phyloP scores from a whole-genome alignment of 92 coral and sea anemone species.

The Porites lobata region DNA sequence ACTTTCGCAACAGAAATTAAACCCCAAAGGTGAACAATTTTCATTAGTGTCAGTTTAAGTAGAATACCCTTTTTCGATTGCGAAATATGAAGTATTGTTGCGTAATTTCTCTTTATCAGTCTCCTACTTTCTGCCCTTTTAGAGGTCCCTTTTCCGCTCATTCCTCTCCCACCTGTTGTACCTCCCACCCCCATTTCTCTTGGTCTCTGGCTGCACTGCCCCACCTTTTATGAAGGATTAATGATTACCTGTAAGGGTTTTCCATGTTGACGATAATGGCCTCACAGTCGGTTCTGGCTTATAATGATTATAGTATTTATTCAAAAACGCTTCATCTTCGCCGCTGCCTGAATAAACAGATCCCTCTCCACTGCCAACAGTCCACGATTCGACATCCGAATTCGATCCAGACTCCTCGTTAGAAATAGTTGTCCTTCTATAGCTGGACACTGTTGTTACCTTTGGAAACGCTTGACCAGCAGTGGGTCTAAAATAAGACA shows the following conservation, averaged over 20 bases:
- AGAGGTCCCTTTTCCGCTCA: too few species aligned
- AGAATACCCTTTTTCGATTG: too few species aligned
- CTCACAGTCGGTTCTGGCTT: not conserved
- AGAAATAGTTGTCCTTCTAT: constrained; percentile 31
- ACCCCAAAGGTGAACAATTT: too few species aligned
- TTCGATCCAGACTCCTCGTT: not conserved
- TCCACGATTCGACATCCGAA: not conserved
- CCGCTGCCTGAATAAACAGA: constrained; percentile 25
- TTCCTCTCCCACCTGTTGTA: too few species aligned
- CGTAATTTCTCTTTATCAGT: too few species aligned
- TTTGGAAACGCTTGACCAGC: not conserved
- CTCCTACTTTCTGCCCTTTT: too few species aligned
- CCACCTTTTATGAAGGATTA: too few species aligned
- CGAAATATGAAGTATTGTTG: too few species aligned
- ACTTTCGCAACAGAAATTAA: not conserved
- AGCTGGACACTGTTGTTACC: not conserved
- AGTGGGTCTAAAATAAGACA: not conserved
- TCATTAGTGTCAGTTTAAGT: too few species aligned
- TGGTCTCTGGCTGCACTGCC: too few species aligned
- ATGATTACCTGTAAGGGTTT: constrained; percentile 15
- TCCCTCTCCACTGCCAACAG: constrained; percentile 7
- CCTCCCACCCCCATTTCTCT: too few species aligned
- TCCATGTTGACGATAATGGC: not conserved
- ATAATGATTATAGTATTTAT: not conserved
- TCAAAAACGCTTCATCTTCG: not conserved